These are phyloP conservation scores for Corythoichthys intestinalis DNA, from an alignment of 2,113 vertebrate species.

Conservation along the genomic window DNA sequence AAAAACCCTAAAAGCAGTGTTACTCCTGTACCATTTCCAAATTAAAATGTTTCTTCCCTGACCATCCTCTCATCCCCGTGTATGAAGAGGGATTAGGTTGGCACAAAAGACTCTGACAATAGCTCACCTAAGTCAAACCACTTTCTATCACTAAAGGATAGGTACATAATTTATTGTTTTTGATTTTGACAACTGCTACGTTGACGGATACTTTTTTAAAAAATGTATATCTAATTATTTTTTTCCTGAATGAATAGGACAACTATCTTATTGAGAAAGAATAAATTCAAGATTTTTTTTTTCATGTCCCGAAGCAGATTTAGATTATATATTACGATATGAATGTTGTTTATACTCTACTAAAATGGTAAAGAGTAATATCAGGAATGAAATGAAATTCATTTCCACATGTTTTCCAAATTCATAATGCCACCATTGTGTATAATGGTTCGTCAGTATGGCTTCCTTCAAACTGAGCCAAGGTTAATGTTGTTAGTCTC, in stretches of 20 bases:
- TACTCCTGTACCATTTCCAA: slow-evolving; percentile 66
- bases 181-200: neutral
- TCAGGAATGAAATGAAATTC: neutral
- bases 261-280: neutral
- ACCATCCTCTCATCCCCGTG: slow-evolving; percentile 56
- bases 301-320: too few relatives aligned
- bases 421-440: neutral
- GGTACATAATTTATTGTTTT: neutral
- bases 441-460: neutral
- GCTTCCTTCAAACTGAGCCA: slow-evolving; percentile 3
- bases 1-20: slow-evolving; percentile 64
- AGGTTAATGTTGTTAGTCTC: slow-evolving; percentile 8
- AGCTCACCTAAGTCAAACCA: slow-evolving; percentile 39
- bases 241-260: neutral
- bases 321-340: too few relatives aligned
- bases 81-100: slow-evolving; percentile 63
- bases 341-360: too few relatives aligned
- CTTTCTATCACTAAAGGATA: slow-evolving; percentile 29
- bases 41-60: slow-evolving; percentile 69
- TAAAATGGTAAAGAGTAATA: too few relatives aligned
- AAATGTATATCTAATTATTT: neutral
- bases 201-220: neutral
- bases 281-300: too few relatives aligned
- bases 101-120: slow-evolving; percentile 43
- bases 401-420: neutral